These are phyloP conservation scores for Dipodomys ordii DNA, from an alignment of 2,113 vertebrate genomes.

Conservation along the genomic window DNA sequence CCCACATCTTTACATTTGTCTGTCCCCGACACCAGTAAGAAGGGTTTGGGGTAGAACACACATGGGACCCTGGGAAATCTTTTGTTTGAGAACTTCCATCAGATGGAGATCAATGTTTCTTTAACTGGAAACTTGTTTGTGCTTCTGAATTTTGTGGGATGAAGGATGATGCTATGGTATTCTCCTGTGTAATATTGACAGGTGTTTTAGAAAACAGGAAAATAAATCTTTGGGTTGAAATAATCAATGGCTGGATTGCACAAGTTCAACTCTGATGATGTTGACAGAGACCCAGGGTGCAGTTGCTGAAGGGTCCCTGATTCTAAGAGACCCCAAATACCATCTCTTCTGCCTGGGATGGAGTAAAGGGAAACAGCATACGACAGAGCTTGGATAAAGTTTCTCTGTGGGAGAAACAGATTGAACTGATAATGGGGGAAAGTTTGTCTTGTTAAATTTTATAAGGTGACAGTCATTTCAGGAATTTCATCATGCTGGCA, in stretches of 20 bases:
- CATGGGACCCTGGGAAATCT: slow-evolving; percentile 18
- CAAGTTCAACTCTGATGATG: not conserved
- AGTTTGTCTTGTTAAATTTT: slow-evolving; percentile 74
- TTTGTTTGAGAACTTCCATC: slow-evolving; percentile 30
- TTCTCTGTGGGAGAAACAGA: slow-evolving; percentile 71
- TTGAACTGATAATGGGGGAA: slow-evolving; percentile 72
- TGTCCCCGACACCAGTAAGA: not conserved
- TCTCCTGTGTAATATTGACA: slow-evolving; percentile 15
- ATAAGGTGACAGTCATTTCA: slow-evolving; percentile 70
- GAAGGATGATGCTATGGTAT: slow-evolving; percentile 9
- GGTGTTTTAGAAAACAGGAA: slow-evolving; percentile 30
- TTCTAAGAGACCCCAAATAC: not conserved
- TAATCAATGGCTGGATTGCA: slow-evolving; percentile 3
- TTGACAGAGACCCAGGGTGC: not conserved
- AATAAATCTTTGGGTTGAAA: slow-evolving; percentile 8
- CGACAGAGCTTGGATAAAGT: slow-evolving; percentile 40
- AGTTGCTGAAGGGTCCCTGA: slow-evolving; percentile 42
- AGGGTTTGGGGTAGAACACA: not conserved
- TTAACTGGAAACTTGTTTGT: slow-evolving; percentile 16
- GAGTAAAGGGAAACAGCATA: not conserved
- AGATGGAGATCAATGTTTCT: not conserved
- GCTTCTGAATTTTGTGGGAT: slow-evolving; percentile 45
- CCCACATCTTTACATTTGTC: not conserved
- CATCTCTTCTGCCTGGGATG: slow-evolving; percentile 28
- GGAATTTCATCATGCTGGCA: slow-evolving; percentile 63